Conservation (phyloP, 1,140 invertebrate species). For the Drosophila baimaii region DNA sequence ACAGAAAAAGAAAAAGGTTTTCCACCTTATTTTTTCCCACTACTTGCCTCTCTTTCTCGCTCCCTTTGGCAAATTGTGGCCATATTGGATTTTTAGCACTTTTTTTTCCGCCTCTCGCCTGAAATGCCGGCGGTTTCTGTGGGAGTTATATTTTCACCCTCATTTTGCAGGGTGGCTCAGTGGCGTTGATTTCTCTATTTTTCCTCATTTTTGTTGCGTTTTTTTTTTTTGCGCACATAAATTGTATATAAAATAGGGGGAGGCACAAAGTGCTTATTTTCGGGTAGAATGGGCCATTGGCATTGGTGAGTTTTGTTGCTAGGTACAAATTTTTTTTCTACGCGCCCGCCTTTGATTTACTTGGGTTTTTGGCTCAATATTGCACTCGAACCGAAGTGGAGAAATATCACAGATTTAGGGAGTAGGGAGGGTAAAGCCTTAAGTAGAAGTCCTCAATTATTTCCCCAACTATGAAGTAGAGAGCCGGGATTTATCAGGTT, state of each 20-base stretch:
- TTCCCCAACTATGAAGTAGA: constrained; percentile 7
- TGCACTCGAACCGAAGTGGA: constrained; percentile 4
- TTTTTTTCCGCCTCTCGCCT: constrained; percentile 55
- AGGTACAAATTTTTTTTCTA: constrained; percentile 39
- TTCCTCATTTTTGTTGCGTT: constrained; percentile 22
- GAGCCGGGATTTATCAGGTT: not conserved
- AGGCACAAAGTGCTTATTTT: constrained; percentile 7
- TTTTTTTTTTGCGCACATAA: constrained; percentile 48
- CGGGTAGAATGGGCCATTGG: constrained; percentile 41
- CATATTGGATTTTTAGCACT: constrained; percentile 81
- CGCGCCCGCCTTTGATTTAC: constrained; percentile 36
- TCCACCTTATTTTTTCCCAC: constrained; percentile 23
- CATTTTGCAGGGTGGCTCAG: constrained; percentile 60
- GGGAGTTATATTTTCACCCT: constrained; percentile 70
- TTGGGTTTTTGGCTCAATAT: constrained; percentile 38
- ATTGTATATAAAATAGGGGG: constrained; percentile 57
- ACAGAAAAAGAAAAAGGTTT: constrained; percentile 40
- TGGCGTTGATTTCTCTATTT: constrained; percentile 57
- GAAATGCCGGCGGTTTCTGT: constrained; percentile 77
- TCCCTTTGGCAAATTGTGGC: constrained; percentile 71
- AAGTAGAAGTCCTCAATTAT: not conserved
- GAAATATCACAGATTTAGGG: not conserved
- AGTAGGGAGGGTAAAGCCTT: not conserved
- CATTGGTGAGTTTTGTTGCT: constrained; percentile 71
- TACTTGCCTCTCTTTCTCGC: constrained; percentile 12